These are phyloP conservation scores for Aleiodes alternator DNA, from an alignment of 2,888 invertebrate species.

Conservation along the genomic window DNA sequence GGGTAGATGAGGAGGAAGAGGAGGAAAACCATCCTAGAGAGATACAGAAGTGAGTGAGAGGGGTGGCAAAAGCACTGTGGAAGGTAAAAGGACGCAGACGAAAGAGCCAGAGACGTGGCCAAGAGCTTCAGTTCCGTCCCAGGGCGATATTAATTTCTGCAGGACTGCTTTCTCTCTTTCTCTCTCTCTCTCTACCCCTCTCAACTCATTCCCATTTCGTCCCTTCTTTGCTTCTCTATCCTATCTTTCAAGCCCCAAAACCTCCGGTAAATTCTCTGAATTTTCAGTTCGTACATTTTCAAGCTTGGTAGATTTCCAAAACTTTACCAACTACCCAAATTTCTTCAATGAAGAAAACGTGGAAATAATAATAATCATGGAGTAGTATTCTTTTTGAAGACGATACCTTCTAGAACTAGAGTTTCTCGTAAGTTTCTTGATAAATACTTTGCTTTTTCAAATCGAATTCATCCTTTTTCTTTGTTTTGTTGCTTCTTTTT, in stretches of 20 bases:
- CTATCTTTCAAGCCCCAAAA: constrained; percentile 61
- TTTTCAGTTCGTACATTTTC: constrained; percentile 16
- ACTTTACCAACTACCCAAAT: background rate
- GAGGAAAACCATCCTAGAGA: constrained; percentile 27
- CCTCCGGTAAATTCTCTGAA: constrained; percentile 18
- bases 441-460: no score
- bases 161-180: constrained; percentile 49
- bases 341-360: no score
- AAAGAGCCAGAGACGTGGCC: constrained; percentile 38
- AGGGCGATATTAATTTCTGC: constrained; percentile 56
- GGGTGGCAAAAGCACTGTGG: constrained; percentile 24
- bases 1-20: constrained; percentile 39
- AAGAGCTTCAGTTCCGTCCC: constrained; percentile 48
- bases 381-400: no score
- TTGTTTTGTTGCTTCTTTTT: no score
- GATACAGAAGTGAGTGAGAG: constrained; percentile 18
- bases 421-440: no score
- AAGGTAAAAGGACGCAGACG: constrained; percentile 43
- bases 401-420: no score
- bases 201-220: constrained; percentile 48
- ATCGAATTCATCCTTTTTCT: no score
- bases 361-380: no score
- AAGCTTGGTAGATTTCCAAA: constrained; percentile 30
- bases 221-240: constrained; percentile 49
- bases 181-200: constrained; percentile 49